phyloP scores from a whole-genome alignment of 1,140 invertebrate species.

The Papilio polytes region DNA sequence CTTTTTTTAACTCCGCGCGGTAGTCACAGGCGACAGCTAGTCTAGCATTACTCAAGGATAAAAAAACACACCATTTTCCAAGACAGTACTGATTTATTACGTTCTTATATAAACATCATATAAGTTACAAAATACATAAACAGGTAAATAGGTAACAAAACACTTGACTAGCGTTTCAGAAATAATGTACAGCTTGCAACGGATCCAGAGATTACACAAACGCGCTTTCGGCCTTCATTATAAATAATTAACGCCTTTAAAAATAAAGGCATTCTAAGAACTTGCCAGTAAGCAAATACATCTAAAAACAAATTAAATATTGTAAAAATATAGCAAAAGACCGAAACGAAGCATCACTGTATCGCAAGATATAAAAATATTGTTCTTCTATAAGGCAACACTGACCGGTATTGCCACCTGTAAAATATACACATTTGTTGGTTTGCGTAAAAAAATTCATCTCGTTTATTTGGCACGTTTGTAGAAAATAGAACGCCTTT shows the following conservation, averaged over 20 bases:
- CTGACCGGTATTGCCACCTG: conserved; percentile 32
- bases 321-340: conserved; percentile 35
- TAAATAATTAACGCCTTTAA: conserved; percentile 24
- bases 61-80: conserved; percentile 45
- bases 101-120: conserved; percentile 78
- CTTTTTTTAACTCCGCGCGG: too few relatives aligned
- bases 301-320: neutral
- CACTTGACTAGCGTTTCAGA: conserved; percentile 78
- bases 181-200: conserved; percentile 50
- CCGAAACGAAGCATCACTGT: conserved; percentile 30
- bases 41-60: conserved; percentile 6
- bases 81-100: conserved; percentile 79
- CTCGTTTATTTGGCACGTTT: conserved; percentile 54
- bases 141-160: conserved; percentile 81
- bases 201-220: conserved; percentile 24
- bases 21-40: too few relatives aligned
- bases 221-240: conserved; percentile 4
- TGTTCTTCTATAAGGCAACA: conserved; percentile 35
- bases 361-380: conserved; percentile 35
- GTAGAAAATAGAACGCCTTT: conserved; percentile 54
- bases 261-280: conserved; percentile 4
- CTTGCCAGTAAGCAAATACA: neutral
- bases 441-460: conserved; percentile 36
- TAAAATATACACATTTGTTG: conserved; percentile 35
- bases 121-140: conserved; percentile 82